These are phyloP conservation scores for Leptocoma aspasia DNA, from an alignment of 2,113 vertebrate species.

Conservation along the genomic window DNA sequence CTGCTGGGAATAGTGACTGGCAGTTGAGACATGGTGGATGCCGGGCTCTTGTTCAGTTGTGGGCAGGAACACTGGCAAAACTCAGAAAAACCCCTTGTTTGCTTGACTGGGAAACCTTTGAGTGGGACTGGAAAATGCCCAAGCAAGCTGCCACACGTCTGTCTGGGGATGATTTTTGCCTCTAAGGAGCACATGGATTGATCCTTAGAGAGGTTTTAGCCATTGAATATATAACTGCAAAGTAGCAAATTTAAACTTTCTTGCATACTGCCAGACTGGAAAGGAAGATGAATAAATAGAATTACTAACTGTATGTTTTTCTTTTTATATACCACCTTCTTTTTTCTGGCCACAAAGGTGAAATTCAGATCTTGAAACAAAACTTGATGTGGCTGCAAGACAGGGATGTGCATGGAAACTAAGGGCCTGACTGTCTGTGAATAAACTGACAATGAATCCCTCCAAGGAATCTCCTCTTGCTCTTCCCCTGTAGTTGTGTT, in stretches of 20 bases:
- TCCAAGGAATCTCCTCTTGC: background rate
- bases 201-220: background rate
- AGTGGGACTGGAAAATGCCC: background rate
- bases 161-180: background rate
- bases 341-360: background rate
- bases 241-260: background rate
- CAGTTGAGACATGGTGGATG: rapidly evolving
- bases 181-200: background rate
- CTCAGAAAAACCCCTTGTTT: background rate
- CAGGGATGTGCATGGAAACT: rapidly evolving
- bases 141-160: background rate
- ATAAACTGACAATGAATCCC: background rate
- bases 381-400: background rate
- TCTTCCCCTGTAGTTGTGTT: background rate
- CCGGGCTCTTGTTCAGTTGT: background rate
- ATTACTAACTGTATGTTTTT: background rate
- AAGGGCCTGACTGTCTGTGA: background rate
- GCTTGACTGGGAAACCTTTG: background rate
- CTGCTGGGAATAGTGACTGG: background rate
- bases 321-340: background rate
- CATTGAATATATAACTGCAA: background rate
- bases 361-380: background rate
- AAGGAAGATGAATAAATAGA: background rate
- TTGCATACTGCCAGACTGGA: background rate
- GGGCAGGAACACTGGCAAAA: background rate